These are phyloP conservation scores for Pygoscelis antarcticus DNA, from an alignment of 2,113 vertebrate species.

Conservation along the genomic window DNA sequence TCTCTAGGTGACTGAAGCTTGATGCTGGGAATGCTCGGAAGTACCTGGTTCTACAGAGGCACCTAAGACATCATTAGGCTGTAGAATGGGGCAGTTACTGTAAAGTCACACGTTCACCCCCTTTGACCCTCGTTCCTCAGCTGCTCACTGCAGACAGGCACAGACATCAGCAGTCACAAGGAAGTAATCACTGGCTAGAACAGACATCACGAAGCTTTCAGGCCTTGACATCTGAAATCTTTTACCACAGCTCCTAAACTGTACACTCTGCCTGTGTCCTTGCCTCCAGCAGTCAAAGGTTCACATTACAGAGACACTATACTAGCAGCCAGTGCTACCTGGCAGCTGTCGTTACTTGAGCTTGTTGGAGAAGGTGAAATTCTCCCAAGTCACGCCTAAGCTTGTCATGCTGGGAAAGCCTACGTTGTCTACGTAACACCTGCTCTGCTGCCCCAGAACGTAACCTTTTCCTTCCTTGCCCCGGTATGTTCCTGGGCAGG, in stretches of 20 bases:
- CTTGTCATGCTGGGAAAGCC: not conserved
- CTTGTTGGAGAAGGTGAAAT: not conserved
- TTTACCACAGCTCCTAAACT: not conserved
- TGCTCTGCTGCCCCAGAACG: not conserved
- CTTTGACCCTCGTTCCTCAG: not conserved
- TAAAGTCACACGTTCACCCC: not conserved
- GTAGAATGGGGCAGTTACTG: not conserved
- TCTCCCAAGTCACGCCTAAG: not conserved
- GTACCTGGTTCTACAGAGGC: not conserved
- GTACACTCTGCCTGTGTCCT: not conserved
- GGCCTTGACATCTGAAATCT: not conserved
- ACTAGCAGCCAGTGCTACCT: not conserved
- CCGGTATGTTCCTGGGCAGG: not conserved
- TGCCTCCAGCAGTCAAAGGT: not conserved
- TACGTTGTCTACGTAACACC: not conserved
- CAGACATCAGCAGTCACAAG: not conserved
- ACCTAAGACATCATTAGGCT: not conserved
- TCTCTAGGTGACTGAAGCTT: not conserved
- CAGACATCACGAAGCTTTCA: not conserved
- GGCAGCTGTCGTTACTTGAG: not conserved
- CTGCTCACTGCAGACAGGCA: not conserved
- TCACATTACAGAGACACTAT: fast-evolving
- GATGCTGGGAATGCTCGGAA: not conserved
- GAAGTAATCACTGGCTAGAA: not conserved
- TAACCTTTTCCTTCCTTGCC: not conserved